Evolutionary conservation across 1,140 invertebrate species (phyloP).

Genomic region (Littorina saxatilis): DNA sequence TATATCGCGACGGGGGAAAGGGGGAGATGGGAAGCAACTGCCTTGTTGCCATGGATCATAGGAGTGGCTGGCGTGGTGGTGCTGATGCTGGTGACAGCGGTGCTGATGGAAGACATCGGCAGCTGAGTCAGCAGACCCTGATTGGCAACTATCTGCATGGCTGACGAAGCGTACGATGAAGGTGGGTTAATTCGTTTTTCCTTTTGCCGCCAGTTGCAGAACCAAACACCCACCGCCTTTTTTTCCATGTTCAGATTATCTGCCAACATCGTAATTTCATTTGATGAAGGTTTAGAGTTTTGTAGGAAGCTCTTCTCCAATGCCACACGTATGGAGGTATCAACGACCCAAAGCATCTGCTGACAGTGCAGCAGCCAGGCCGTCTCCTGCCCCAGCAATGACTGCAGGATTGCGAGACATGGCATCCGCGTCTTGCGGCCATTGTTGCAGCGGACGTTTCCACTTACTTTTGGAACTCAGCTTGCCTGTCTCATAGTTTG

Average conservation of each 20-base stretch:
- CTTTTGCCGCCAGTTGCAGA: slow-evolving; percentile 98
- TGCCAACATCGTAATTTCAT: slow-evolving; percentile 95
- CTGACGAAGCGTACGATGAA: slow-evolving; percentile 33
- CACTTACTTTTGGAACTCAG: slow-evolving; percentile 99
- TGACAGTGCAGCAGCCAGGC: slow-evolving; percentile 25
- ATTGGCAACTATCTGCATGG: not conserved
- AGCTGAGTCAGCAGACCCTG: not conserved
- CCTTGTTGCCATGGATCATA: not conserved
- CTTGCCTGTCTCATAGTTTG: slow-evolving; percentile 97
- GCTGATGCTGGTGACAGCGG: not conserved
- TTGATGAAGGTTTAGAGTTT: slow-evolving; percentile 97
- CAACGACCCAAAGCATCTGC: slow-evolving; percentile 79
- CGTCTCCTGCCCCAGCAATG: slow-evolving; percentile 46
- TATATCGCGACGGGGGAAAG: too few relatives aligned
- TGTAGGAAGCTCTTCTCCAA: slow-evolving; percentile 95
- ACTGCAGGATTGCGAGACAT: slow-evolving; percentile 67
- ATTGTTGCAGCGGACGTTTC: slow-evolving; percentile 97
- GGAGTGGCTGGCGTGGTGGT: not conserved
- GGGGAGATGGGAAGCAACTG: too few relatives aligned
- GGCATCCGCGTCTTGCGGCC: slow-evolving; percentile 95
- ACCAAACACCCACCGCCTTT: slow-evolving; percentile 95
- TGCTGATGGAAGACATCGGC: slow-evolving; percentile 3
- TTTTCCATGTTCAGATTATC: slow-evolving; percentile 97
- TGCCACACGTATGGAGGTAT: slow-evolving; percentile 93
- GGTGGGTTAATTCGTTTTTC: slow-evolving; percentile 84